phyloP scores from a whole-genome alignment of 2,888 invertebrate species.

The Melikaiella ostensackeni region DNA sequence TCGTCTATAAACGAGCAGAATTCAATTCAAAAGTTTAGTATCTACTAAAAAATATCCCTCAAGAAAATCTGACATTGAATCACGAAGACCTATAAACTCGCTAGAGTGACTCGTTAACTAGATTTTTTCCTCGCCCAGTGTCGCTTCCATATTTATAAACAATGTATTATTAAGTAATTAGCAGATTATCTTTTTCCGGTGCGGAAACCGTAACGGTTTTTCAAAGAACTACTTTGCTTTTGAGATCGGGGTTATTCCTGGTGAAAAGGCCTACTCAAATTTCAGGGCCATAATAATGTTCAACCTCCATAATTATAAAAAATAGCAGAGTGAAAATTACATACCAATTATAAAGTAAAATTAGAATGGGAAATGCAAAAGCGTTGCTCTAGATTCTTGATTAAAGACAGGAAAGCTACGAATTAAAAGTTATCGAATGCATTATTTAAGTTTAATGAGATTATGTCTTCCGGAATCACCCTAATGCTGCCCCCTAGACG shows the following conservation, averaged over 20 bases:
- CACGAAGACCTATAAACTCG: not conserved
- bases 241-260: not conserved
- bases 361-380: not conserved
- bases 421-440: conserved; percentile 7
- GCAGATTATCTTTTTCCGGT: conserved; percentile 3
- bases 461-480: conserved; percentile 1
- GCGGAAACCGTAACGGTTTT: not conserved
- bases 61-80: not conserved
- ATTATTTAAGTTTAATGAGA: conserved; percentile 26
- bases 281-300: not conserved
- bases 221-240: not conserved
- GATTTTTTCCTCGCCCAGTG: not conserved
- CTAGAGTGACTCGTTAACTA: not conserved
- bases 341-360: not conserved
- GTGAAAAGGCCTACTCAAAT: not conserved
- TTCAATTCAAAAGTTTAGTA: not conserved
- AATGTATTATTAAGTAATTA: conserved; percentile 21
- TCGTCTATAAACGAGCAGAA: not conserved
- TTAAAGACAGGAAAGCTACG: not conserved
- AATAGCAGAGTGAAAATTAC: not conserved
- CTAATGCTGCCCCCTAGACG: conserved; percentile 6
- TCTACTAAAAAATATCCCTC: not conserved
- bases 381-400: not conserved
- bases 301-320: not conserved
- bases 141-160: not conserved